Evolutionary conservation across 2,797 vertebrate genomes (phyloP).

Genomic region (Anguilla marmorata): DNA sequence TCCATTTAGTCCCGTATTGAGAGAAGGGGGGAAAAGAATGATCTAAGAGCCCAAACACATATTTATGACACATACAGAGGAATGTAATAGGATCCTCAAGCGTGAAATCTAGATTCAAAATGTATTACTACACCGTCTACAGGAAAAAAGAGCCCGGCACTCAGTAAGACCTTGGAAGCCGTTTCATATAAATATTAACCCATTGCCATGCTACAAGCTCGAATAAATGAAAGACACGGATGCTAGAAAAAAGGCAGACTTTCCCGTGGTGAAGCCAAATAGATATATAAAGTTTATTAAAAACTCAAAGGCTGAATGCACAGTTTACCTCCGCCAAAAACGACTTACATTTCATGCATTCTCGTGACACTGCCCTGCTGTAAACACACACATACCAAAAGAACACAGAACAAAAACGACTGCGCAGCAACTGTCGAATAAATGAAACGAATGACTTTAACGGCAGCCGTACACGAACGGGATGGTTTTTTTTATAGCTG

Average conservation of each 20-base stretch:
- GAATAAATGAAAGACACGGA: conserved; percentile 61
- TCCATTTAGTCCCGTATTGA: conserved; percentile 53
- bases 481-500: conserved; percentile 70
- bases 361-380: too few relatives aligned
- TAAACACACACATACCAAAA: too few relatives aligned
- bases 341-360: not conserved
- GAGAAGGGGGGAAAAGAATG: conserved; percentile 46
- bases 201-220: conserved; percentile 63
- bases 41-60: conserved; percentile 61
- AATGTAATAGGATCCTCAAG: conserved; percentile 61
- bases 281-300: conserved; percentile 65
- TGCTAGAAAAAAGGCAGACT: conserved; percentile 48
- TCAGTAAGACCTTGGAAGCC: conserved; percentile 44
- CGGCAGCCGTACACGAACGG: conserved; percentile 67
- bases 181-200: conserved; percentile 60
- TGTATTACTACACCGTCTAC: conserved; percentile 54
- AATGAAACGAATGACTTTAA: conserved; percentile 78
- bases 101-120: conserved; percentile 68
- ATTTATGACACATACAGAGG: conserved; percentile 63
- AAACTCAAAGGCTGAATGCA: not conserved
- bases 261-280: conserved; percentile 64
- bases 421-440: conserved; percentile 50
- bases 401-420: not conserved
- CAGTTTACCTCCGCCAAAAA: not conserved
- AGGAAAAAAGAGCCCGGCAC: conserved; percentile 49